These are phyloP conservation scores for Zaprionus camerounensis DNA, from an alignment of 1,140 invertebrate species.

Conservation along the genomic window DNA sequence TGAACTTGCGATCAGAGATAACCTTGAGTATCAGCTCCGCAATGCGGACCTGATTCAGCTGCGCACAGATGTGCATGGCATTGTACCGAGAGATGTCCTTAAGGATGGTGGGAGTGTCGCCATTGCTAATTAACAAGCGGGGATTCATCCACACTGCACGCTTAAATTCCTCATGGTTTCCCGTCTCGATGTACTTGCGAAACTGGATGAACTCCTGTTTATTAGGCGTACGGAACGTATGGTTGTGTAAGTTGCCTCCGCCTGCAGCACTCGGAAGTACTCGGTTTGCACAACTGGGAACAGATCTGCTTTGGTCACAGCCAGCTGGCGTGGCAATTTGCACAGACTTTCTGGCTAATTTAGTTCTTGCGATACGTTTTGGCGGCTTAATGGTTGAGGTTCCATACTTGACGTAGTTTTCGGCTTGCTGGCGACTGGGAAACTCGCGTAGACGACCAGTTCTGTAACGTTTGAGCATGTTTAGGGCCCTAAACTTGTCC, in stretches of 20 bases:
- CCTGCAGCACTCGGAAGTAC: not conserved
- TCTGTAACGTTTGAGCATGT: constrained; percentile 89
- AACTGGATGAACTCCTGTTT: constrained; percentile 91
- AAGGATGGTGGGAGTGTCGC: constrained; percentile 94
- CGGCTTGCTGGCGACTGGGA: constrained; percentile 88
- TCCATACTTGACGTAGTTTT: constrained; percentile 88
- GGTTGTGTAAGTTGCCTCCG: not conserved
- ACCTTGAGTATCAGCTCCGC: constrained; percentile 91
- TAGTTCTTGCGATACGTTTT: constrained; percentile 54
- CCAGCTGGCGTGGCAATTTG: constrained; percentile 16
- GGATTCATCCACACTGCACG: constrained; percentile 92
- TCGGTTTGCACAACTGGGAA: not conserved
- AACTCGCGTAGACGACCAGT: constrained; percentile 92
- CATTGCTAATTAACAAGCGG: constrained; percentile 92
- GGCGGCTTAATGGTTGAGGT: constrained; percentile 80
- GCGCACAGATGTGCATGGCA: constrained; percentile 93
- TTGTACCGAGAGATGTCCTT: constrained; percentile 95
- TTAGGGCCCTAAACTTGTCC: constrained; percentile 89
- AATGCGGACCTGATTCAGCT: constrained; percentile 88
- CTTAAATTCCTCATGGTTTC: constrained; percentile 87
- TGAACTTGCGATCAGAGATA: constrained; percentile 89
- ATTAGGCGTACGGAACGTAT: constrained; percentile 86
- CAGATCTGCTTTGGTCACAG: not conserved
- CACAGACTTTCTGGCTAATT: constrained; percentile 39
- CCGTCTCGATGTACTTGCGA: constrained; percentile 91